Percentiles rank a stretch among this genome's conserved stretches.
These are phyloP conservation scores for Acanthosoma haemorrhoidale DNA, from an alignment of 2,888 invertebrate genomes.

Conservation along the genomic window DNA sequence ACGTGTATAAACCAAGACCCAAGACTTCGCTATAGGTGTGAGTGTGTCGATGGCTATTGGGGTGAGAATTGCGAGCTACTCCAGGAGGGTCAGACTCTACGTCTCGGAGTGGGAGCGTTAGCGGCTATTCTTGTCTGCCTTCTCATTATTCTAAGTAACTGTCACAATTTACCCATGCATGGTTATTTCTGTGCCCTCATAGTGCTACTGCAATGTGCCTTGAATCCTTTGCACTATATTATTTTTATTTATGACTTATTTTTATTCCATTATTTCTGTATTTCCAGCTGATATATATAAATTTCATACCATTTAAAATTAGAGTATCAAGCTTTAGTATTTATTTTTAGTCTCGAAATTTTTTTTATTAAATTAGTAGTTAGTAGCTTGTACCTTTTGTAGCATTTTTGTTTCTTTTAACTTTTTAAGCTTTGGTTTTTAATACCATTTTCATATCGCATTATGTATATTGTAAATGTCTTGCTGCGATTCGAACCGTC, in stretches of 20 bases:
- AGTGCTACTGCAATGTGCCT: not conserved
- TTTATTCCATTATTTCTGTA: too few relatives aligned
- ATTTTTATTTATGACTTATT: constrained; percentile 38
- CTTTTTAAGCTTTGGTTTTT: too few relatives aligned
- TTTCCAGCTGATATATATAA: too few relatives aligned
- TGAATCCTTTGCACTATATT: constrained; percentile 28
- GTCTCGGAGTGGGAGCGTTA: constrained; percentile 93
- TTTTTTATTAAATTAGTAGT: too few relatives aligned
- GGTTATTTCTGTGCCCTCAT: not conserved
- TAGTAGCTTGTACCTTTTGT: too few relatives aligned
- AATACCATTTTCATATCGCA: too few relatives aligned
- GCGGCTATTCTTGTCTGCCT: constrained; percentile 96
- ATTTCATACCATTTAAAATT: too few relatives aligned
- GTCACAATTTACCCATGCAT: constrained; percentile 14
- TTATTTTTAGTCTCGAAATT: too few relatives aligned
- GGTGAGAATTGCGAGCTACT: constrained; percentile 91
- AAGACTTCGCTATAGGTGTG: constrained; percentile 76
- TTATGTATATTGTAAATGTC: too few relatives aligned
- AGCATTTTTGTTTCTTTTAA: too few relatives aligned
- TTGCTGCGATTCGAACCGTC: too few relatives aligned
- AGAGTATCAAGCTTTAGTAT: too few relatives aligned
- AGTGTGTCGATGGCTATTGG: constrained; percentile 88
- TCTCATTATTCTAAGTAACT: constrained; percentile 94
- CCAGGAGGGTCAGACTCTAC: constrained; percentile 89
- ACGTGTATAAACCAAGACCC: constrained; percentile 89